Evolutionary conservation across 2,888 invertebrate genomes (phyloP), one percentile per base, ranked within the genome.

Genomic region (Lithophane leautieri): DNA sequence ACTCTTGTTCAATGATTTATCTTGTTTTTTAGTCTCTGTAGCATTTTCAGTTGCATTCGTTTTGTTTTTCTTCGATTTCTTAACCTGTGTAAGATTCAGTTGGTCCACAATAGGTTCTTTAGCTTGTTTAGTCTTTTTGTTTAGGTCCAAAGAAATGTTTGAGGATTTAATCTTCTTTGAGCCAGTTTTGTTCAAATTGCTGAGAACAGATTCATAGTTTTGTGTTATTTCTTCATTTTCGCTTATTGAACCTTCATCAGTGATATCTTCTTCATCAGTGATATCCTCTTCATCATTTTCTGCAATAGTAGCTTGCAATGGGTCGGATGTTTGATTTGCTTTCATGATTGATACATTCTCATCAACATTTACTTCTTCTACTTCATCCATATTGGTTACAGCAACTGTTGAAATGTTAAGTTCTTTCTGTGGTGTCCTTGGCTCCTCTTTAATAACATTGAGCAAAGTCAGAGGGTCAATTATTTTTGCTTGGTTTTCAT

Each of bases 191-290:
- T 94, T 95, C 25, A 96, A 88, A 56, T 90, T 86, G 70, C 90
- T 91, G 2, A 96, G 93, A 47, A 96, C 78, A 14, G 93, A 93
- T 81, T 95, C 94, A 81, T 95, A 96, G 84, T 94, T 94, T 67
- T 94, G 87, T n/a, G 91, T 88, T 72, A 95, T 94, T 88, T 95
- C 94, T 86, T 92, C 93, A 84, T 94, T 93, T 84, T 93, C 95
- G 85, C 94, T 95, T 28, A 91, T 89, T 50, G 93, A 91, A n/a
- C 81, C 75, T 11, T 77, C 78, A 60, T 79, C 86, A 42, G 89
- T 88, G 67, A 89, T 84, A 62, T 90, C 88, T 34, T 34, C 75
- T 11, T 76, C 78, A 60, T 79, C 86, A 40, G 89, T 88, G 67
- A 89, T 84, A 62, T 90, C 88, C 4, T 90, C 86, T 42, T 67